Base-by-base conservation (phyloP, 2,113 vertebrate genomes). In the Thamnophis sirtalis region DNA sequence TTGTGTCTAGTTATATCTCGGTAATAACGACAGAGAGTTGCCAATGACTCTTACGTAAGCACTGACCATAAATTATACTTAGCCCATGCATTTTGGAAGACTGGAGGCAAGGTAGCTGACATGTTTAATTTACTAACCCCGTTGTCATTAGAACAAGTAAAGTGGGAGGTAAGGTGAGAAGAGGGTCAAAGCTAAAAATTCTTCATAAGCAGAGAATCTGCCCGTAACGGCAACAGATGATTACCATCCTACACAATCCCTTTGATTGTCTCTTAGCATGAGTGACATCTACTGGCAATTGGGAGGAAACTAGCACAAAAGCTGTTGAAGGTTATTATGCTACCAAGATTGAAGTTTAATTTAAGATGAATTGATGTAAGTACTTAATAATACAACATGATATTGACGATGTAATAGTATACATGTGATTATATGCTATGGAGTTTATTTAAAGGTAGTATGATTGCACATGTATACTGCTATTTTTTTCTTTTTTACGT, bases 271-370 rank as follows among this genome's bases (percentile, higher is more conserved):
- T 95, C 96, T 97, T 96, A 93, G 90, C 94, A 93, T 91, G 87
- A 95, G 90, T 97, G 97, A 95, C 97, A 97, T 94, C 96, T 98
- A 94, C 95, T 94, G 95, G 96, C 87, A 88, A 87, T 54, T 10
- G 3, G 11, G 6, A 49, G 51, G 38, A 93, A 89, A 88, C 91
- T 11, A 73, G 24, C 19, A 6, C 55, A 1, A 80, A 33, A 43
- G 33, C 33, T 80, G 4, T 43, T 0, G 0, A 21, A 17, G 88
- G 10, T 90, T 86, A 26, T 1, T 38, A 9, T 3, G 1, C 1
- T 2, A 28, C n/a, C 22, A 15, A 54, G 24, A 5, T 51, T 49
- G 63, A 33, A 38, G 24, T 87, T 84, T 80, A 17, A 93, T 88
- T 93, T n/a, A n/a, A n/a, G n/a, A n/a, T n/a, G n/a, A n/a, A n/a